A percentile compares a stretch with the other conserved stretches of the same genome.
Conservation (phyloP, 2,888 invertebrate genomes). For the Priocnemis perturbator region DNA sequence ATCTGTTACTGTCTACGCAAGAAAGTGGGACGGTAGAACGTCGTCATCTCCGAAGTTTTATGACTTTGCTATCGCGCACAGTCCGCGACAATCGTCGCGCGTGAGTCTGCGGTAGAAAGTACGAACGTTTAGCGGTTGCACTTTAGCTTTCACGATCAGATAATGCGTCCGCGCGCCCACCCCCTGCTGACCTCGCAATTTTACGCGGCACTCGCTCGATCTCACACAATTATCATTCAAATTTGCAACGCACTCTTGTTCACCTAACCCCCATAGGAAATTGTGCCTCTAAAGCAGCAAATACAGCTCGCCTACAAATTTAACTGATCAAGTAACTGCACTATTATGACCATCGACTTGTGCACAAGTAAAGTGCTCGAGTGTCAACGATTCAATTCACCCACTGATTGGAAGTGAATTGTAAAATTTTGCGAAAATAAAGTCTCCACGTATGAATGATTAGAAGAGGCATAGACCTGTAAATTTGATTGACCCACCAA, state of each 20-base stretch:
- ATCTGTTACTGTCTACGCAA: conserved; percentile 34
- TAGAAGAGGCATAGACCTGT: no score
- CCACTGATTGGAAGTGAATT: no score
- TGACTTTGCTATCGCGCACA: conserved; percentile 51
- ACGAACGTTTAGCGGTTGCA: conserved; percentile 46
- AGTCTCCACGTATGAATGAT: no score
- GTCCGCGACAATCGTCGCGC: conserved; percentile 46
- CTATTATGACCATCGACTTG: no score
- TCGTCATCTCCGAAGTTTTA: conserved; percentile 44
- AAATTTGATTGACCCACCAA: no score
- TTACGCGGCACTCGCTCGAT: not conserved
- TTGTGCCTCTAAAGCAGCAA: no score
- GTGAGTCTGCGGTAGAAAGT: conserved; percentile 45
- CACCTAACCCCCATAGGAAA: not conserved
- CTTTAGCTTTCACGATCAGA: conserved; percentile 54
- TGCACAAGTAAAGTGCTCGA: no score
- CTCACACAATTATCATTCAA: not conserved
- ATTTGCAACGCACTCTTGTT: not conserved
- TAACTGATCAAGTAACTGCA: no score
- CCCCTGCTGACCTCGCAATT: conserved; percentile 3
- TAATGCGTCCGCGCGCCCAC: conserved; percentile 28
- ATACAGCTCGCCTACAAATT: no score
- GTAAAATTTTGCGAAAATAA: no score
- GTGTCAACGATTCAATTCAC: no score
- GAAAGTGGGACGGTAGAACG: conserved; percentile 52